Base-by-base conservation (phyloP, 23 tunicate genomes). In the Botrylloides violaceus region DNA sequence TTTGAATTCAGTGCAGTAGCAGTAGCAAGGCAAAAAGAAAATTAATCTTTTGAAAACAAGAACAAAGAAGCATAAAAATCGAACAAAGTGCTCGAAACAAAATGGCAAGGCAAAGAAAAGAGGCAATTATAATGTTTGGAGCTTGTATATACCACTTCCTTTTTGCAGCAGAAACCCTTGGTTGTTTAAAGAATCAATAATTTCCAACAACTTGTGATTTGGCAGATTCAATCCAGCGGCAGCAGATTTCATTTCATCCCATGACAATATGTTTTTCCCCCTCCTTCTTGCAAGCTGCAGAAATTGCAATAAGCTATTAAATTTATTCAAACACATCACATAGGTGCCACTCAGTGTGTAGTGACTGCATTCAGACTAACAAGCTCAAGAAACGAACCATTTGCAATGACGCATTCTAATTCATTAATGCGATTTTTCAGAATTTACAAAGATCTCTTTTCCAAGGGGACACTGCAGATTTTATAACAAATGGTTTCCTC, bases 81-180 rank as follows among this genome's bases (percentile, higher is more conserved):
- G 12, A 47, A 47, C 12, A 12, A 12, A 12, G 18, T 12, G 55
- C 18, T 12, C 55, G 55, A 47, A 47, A 47, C 18, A 18, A 18
- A 47, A 12, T 47, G 18, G 18, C 12, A 47, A 47, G 18, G 18
- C 18, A 47, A 47, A 47, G 55, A 47, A 59, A 22, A 59, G 30
- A 18, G 19, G 27, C 30, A 22, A 3, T 68, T 25, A 68, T 24
- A 37, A 4, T 68, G 96, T 61, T 72, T 81, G 88, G 24, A 88
- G 80, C 59, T 88, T 88, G 76, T 77, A 88, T 79, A 81, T 66
- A 1, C 76, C 58, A 31, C 80, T 66, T 1, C 96, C 96, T 3
- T 77, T 77, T 38, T 88, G 77, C 18, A 88, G 62, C 34, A 88
- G 53, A 58, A 57, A 88, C 23, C 96, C 96, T 57, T 88, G 86